Conservation (phyloP, 2,113 vertebrate genomes). For the Nannobrachium achirus region DNA sequence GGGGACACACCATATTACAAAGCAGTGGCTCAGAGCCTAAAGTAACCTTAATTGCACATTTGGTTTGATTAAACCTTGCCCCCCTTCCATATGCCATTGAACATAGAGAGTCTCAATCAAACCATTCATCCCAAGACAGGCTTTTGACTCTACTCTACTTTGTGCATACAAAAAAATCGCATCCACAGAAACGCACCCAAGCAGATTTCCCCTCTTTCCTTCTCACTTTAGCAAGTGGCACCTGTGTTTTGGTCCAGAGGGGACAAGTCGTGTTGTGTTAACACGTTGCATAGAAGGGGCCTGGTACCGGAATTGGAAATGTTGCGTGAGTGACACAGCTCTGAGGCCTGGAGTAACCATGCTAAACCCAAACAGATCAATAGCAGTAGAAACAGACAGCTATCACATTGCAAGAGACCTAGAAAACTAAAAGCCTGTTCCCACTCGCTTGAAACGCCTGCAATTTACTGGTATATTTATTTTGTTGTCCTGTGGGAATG, state of each 20-base stretch:
- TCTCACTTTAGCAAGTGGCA: neutral
- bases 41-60: neutral
- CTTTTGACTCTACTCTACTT: no score
- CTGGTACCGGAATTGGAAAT: neutral
- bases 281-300: neutral
- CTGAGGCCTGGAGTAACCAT: neutral
- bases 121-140: no score
- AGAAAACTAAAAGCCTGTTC: neutral
- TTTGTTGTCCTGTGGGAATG: no score
- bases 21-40: neutral
- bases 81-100: neutral
- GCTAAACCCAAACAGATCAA: neutral
- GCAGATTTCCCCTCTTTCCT: no score
- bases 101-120: neutral
- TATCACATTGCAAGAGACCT: neutral
- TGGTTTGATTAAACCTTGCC: neutral
- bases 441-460: neutral
- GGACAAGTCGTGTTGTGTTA: neutral
- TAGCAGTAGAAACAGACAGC: neutral
- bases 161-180: no score
- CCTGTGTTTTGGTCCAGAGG: neutral
- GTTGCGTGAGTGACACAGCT: neutral
- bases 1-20: neutral
- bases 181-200: no score
- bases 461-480: no score